Evolutionary conservation across 2,797 vertebrate genomes (phyloP).

Genomic region (Nyctalus aviator): DNA sequence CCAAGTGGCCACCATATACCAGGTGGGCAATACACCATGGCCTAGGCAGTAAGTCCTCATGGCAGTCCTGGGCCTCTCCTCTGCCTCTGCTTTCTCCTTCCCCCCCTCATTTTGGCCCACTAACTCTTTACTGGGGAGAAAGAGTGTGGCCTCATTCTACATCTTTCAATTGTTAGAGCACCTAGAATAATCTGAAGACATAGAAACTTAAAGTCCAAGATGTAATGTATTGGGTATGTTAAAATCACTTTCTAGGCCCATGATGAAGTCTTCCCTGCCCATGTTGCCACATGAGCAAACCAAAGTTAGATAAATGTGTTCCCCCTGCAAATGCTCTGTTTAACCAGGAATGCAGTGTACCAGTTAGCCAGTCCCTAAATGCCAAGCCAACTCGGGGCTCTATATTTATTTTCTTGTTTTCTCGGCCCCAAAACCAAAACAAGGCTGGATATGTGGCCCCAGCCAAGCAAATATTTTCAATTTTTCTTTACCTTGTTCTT

Average conservation of each 20-base stretch:
- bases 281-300: background rate
- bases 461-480: background rate
- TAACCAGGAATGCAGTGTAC: background rate
- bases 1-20: background rate
- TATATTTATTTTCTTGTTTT: background rate
- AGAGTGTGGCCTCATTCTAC: background rate
- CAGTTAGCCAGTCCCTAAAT: background rate
- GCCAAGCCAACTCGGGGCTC: background rate
- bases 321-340: background rate
- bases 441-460: background rate
- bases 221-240: background rate
- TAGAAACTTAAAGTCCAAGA: background rate
- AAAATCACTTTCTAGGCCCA: background rate
- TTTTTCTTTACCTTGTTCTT: constrained; percentile 8
- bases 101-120: background rate
- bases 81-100: background rate
- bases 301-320: background rate
- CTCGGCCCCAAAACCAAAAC: background rate
- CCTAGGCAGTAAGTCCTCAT: no score
- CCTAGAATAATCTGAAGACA: background rate
- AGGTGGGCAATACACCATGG: background rate
- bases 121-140: background rate
- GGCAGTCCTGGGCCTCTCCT: background rate
- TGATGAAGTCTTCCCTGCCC: background rate
- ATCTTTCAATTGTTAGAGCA: background rate